phyloP scores from a whole-genome alignment of 2,113 vertebrate genomes.

The Gobiocypris rarus region DNA sequence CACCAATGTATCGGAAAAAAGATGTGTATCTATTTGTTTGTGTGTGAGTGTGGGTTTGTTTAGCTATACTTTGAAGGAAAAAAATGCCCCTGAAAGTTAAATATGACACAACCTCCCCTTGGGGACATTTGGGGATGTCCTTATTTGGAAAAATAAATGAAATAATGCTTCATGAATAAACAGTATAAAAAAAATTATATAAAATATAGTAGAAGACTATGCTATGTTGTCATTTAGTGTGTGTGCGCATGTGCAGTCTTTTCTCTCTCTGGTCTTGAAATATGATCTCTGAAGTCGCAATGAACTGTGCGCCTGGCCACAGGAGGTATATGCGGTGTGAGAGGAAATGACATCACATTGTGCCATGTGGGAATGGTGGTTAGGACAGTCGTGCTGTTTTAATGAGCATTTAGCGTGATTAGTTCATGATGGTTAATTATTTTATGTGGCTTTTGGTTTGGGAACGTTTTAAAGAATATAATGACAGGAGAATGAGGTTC shows the following conservation, averaged over 20 bases:
- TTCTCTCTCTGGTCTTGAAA: neutral
- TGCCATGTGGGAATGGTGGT: slow-evolving; percentile 6
- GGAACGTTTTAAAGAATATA: neutral
- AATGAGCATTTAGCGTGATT: neutral
- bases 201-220: neutral
- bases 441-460: slow-evolving; percentile 26
- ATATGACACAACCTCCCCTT: neutral
- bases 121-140: neutral
- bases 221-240: neutral
- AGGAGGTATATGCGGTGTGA: slow-evolving; percentile 18
- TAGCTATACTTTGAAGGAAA: neutral
- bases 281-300: slow-evolving; percentile 33
- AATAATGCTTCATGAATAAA: neutral
- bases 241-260: neutral
- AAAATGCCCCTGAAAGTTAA: neutral
- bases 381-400: slow-evolving; percentile 5
- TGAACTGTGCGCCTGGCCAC: slow-evolving; percentile 42
- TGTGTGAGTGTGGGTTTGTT: neutral
- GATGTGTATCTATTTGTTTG: slow-evolving; percentile 17
- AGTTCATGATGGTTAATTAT: slow-evolving; percentile 21
- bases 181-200: too few species aligned
- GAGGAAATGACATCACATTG: slow-evolving; percentile 41
- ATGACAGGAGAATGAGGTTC: neutral
- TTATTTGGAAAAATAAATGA: neutral
- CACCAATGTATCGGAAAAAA: slow-evolving; percentile 6